Base-by-base conservation (phyloP, 1,140 invertebrate genomes). In the Neomicropteryx cornuta region DNA sequence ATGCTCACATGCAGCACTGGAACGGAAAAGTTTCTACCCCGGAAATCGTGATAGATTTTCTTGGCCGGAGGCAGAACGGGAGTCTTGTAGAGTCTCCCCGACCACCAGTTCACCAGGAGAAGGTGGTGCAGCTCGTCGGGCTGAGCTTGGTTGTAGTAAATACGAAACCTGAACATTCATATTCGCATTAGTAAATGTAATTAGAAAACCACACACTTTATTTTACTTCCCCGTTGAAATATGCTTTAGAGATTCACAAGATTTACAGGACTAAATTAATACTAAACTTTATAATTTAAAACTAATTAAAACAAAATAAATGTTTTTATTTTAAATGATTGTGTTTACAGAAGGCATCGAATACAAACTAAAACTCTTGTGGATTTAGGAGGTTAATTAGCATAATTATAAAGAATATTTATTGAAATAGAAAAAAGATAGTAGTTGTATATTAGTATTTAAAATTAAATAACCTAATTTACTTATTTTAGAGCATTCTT, bases 31-130 rank as follows among this genome's bases (percentile, higher is more conserved):
- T 71, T 48, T 37, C 73, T 64, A n/a, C 69, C 67, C 17, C 72
- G 55, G 44, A 82, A 80, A 56, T 81, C 66, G 17, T 62, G 53
- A 51, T 76, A 81, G 13, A 79, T 70, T 14, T 62, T 61, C 16
- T 67, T 61, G 10, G 70, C 60, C 5, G 64, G 52, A 1, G 78
- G 77, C 11, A 82, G 52, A 2, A 78, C 60, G 0, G 79, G 78
- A 3, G 70, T 69, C 38, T 68, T 66, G 46, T 77, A 77, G 2
- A 81, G 49, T 0, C 71, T 67, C 4, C 68, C 62, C 19, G 71
- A 67, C 71, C 78, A 83, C 78, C 77, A 81, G 51, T 81, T 81
- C 1, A 81, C 72, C 42, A 79, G 49, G 1, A 61, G 50, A 13
- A 81, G 50, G 32, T 69, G 61, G 18, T 71, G 63, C 10, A 58